phyloP scores from a whole-genome alignment of 1,140 invertebrate species.

The Drosophila albomicans region DNA sequence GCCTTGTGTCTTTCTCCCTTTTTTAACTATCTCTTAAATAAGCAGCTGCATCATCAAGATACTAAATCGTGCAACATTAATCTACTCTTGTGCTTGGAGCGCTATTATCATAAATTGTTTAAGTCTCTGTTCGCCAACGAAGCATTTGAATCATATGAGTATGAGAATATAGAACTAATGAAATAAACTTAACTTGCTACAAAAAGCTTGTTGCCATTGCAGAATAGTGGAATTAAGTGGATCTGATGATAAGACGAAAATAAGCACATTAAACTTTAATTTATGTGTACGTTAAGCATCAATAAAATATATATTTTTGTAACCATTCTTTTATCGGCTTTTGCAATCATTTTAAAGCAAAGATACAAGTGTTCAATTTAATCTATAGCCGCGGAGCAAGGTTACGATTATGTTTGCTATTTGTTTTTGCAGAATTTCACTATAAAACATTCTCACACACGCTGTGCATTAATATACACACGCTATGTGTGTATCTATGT shows the following conservation, averaged over 20 bases:
- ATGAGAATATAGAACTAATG: background rate
- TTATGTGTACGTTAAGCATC: too few species aligned
- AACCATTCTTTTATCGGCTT: too few species aligned
- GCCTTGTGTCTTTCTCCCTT: background rate
- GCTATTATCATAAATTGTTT: constrained; percentile 31
- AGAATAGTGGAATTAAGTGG: too few species aligned
- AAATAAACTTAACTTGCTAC: background rate
- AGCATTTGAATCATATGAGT: constrained; percentile 10
- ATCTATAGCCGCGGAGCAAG: background rate
- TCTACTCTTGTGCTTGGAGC: constrained; percentile 9
- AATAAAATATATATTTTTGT: too few species aligned
- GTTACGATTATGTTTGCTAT: constrained; percentile 3
- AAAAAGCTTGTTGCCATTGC: too few species aligned
- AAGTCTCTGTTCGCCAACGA: constrained; percentile 11
- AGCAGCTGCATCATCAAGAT: constrained; percentile 26
- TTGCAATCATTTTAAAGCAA: background rate
- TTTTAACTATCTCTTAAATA: constrained; percentile 12
- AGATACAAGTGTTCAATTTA: background rate
- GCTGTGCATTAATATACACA: background rate
- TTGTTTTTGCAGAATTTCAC: background rate
- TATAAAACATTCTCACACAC: background rate
- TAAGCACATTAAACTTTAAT: too few species aligned
- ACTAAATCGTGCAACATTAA: constrained; percentile 24
- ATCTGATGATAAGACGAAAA: too few species aligned
- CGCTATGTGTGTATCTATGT: background rate